A percentile compares a stretch with the other conserved stretches of the same genome.
These are phyloP conservation scores for Celastrina argiolus DNA, from an alignment of 2,888 invertebrate species.

Conservation along the genomic window DNA sequence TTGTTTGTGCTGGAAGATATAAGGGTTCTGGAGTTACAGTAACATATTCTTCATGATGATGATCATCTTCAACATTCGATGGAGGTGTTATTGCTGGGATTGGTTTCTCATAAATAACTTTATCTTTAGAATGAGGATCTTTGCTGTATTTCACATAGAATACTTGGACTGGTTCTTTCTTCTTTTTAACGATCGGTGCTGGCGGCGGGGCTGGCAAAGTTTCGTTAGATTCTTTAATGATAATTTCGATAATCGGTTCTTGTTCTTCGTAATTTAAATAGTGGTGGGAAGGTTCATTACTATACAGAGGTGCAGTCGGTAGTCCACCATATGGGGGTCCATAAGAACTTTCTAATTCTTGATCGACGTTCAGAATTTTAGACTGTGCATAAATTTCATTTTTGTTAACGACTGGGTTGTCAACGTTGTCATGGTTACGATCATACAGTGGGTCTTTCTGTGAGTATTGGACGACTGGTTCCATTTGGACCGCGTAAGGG, in stretches of 20 bases:
- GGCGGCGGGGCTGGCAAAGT: slow-evolving; percentile 82
- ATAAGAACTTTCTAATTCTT: slow-evolving; percentile 62
- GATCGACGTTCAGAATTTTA: slow-evolving; percentile 69
- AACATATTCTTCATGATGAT: slow-evolving; percentile 76
- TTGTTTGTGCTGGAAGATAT: slow-evolving; percentile 80
- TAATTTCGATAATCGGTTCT: slow-evolving; percentile 94
- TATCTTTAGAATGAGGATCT: slow-evolving; percentile 84
- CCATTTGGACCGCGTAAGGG: slow-evolving; percentile 88
- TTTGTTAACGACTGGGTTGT: slow-evolving; percentile 59
- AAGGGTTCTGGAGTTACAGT: slow-evolving; percentile 73
- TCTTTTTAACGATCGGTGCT: slow-evolving; percentile 69
- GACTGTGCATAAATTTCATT: slow-evolving; percentile 71
- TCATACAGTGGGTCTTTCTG: slow-evolving; percentile 88
- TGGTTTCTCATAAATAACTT: slow-evolving; percentile 88
- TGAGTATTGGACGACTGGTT: slow-evolving; percentile 87
- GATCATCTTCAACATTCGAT: slow-evolving; percentile 80
- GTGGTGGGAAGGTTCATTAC: slow-evolving; percentile 67
- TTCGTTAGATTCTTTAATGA: slow-evolving; percentile 93
- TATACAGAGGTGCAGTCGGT: slow-evolving; percentile 70
- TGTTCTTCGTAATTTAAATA: slow-evolving; percentile 82
- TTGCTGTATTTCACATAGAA: slow-evolving; percentile 95
- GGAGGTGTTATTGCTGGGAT: slow-evolving; percentile 87
- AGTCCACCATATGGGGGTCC: slow-evolving; percentile 68
- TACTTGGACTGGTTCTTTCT: slow-evolving; percentile 92
- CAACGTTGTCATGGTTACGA: slow-evolving; percentile 70